Evolutionary conservation across 2,797 vertebrate genomes (phyloP).

Genomic region (Gastrophryne carolinensis): DNA sequence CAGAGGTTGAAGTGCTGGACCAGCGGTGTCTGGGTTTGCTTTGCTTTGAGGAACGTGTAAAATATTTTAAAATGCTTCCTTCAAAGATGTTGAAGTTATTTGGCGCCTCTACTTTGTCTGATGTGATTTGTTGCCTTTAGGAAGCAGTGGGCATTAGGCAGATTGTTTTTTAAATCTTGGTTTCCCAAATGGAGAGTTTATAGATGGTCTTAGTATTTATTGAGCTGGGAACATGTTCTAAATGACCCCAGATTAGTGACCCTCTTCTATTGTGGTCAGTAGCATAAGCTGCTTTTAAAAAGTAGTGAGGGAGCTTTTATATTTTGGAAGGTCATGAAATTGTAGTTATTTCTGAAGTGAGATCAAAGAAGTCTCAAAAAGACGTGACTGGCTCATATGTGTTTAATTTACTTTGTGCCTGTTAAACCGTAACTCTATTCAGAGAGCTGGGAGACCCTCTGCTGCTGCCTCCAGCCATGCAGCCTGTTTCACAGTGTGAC

Average conservation of each 20-base stretch:
- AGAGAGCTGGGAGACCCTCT: neutral
- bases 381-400: slow-evolving; percentile 2
- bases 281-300: slow-evolving; percentile 4
- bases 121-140: too few relatives aligned
- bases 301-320: slow-evolving; percentile 13
- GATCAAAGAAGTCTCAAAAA: slow-evolving; percentile 32
- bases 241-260: neutral
- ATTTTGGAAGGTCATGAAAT: slow-evolving; percentile 9
- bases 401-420: neutral
- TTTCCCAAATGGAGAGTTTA: neutral
- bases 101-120: too few relatives aligned
- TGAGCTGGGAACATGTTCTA: neutral
- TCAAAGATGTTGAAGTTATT: too few relatives aligned
- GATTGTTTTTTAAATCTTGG: neutral
- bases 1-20: too few relatives aligned
- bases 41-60: too few relatives aligned
- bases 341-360: slow-evolving; percentile 24
- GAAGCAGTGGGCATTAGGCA: neutral
- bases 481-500: neutral
- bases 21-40: too few relatives aligned
- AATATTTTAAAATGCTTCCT: too few relatives aligned
- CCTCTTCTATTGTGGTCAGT: neutral
- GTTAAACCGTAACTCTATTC: slow-evolving; percentile 28
- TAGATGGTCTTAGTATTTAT: neutral
- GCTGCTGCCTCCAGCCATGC: slow-evolving; percentile 9